phyloP scores from a whole-genome alignment of 2,888 invertebrate genomes.

The Heliconius sara region DNA sequence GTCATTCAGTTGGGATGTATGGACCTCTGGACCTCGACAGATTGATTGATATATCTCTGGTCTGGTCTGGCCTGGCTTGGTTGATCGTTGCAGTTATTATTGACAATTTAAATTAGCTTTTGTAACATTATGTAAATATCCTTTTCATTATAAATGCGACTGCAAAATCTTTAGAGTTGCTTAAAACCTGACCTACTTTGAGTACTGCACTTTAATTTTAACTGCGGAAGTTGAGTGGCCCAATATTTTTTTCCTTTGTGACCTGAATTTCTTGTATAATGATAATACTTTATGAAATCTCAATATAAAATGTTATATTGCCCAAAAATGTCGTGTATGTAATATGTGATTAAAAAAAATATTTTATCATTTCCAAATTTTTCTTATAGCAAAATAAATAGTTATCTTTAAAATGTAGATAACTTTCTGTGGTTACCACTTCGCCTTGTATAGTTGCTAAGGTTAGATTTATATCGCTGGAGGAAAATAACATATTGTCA shows the following conservation, averaged over 20 bases:
- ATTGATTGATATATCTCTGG: neutral
- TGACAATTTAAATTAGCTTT: neutral
- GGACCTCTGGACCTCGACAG: neutral
- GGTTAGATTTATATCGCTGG: conserved; percentile 3
- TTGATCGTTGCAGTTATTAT: neutral
- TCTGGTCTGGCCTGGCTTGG: neutral
- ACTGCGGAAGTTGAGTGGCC: conserved; percentile 32
- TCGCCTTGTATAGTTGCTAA: conserved; percentile 15
- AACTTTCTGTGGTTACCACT: conserved; percentile 14
- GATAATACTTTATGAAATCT: neutral
- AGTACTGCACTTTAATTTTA: conserved; percentile 22
- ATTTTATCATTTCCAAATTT: neutral
- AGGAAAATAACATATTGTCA: conserved; percentile 1
- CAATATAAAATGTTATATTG: conserved; percentile 5
- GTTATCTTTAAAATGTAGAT: neutral
- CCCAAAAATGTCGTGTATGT: neutral
- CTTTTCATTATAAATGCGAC: conserved; percentile 25
- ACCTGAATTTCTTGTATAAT: conserved; percentile 27
- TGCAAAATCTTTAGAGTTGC: conserved; percentile 22
- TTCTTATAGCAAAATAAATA: neutral
- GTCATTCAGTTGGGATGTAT: neutral
- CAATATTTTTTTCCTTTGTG: conserved; percentile 33
- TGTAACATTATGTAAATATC: conserved; percentile 8
- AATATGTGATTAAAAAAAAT: neutral
- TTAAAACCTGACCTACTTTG: conserved; percentile 37